Conservation (phyloP, 2,888 invertebrate species). For the Amiota mariae region DNA sequence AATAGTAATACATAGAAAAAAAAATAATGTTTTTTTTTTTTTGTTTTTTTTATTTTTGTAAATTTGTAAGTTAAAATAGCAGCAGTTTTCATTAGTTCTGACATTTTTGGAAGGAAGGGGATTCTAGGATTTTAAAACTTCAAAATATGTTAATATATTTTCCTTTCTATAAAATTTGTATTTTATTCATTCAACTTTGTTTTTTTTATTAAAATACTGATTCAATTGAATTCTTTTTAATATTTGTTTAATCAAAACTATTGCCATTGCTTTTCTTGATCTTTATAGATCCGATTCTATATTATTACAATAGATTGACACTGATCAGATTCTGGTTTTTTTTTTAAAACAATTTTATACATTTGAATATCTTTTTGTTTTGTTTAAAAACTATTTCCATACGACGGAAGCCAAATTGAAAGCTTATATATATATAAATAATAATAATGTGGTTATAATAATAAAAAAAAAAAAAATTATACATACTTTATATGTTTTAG, state of each 20-base stretch:
- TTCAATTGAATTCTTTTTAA: background rate
- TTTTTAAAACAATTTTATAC: background rate
- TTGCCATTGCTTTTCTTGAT: background rate
- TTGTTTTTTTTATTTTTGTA: too few species aligned
- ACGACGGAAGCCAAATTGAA: conserved; percentile 21
- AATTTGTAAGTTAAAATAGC: too few species aligned
- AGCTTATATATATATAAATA: background rate
- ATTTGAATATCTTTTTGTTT: background rate
- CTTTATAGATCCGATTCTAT: background rate
- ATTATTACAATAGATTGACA: too few species aligned
- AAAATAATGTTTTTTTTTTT: too few species aligned
- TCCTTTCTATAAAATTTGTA: background rate
- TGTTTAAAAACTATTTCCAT: conserved; percentile 9
- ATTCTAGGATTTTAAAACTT: too few species aligned
- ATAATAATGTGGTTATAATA: background rate
- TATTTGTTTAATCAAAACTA: background rate
- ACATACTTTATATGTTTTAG: background rate
- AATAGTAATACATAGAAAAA: too few species aligned
- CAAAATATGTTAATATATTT: too few species aligned
- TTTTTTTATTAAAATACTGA: too few species aligned
- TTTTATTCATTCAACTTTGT: background rate
- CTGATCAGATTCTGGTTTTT: background rate
- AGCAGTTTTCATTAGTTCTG: too few species aligned
- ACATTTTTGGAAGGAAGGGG: too few species aligned
- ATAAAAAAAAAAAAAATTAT: conserved; percentile 11